Base-by-base conservation (phyloP, 2,888 invertebrate species). In the Phortica okadai region DNA sequence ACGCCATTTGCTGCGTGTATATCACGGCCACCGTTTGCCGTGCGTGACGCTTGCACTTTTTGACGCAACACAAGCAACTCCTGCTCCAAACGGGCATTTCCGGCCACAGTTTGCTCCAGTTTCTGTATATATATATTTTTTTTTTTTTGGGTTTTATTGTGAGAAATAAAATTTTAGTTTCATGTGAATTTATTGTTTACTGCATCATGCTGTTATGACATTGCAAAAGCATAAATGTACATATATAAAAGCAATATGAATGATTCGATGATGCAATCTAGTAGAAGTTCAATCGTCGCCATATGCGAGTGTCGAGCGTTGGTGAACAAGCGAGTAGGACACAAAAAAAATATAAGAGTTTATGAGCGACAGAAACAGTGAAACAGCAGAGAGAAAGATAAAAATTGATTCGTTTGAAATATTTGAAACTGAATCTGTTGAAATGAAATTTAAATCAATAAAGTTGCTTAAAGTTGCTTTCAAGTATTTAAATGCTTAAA, bases 21-120 rank as follows among this genome's bases (percentile, higher is more conserved):
- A 92, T 92, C 70, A 33, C 76, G 33, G 54, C 88, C 84, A 73
- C 88, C 91, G 70, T 91, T 33, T 89, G 73, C 92, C 93, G 76
- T 93, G 50, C 95, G 93, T 4, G 95, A 94, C 6, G 94, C 94
- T 84, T 96, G 96, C 74, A 97, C 91, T 89, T 97, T 97, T 84
- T 97, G 96, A 8, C 97, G 93, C 76, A 98, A 91, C 41, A 97
- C 94, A 73, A 97, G 94, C 81, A 98, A 92, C 89, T 98, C 97
- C 79, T 97, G 96, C 91, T 98, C 98, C 79, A 98, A 91, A 1
- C 96, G 94, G 7, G 97, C 96, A 90, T 97, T 97, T 84, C 97
- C 97, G 1, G 97, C 96, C 21, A 97, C 97, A 0, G 97, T 97
- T 91, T 97, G 97, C 92, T 98, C 97, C 82, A 98, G 92, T 94